Conservation (phyloP, 2,113 vertebrate species). For the Nesogale talazaci region DNA sequence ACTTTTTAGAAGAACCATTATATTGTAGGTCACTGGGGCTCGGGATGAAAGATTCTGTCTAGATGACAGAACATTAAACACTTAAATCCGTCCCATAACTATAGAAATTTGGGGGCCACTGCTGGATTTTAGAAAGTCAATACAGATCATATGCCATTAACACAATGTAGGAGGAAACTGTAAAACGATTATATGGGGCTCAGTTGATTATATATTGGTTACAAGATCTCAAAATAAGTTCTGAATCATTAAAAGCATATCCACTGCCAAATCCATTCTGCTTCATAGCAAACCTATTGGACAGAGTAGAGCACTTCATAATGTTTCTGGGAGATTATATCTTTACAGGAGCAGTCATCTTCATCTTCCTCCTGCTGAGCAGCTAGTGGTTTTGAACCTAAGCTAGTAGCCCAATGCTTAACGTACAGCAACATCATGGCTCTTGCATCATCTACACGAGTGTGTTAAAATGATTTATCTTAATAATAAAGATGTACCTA, state of each 20-base stretch:
- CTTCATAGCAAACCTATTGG: too few species aligned
- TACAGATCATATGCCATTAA: constrained; percentile 10
- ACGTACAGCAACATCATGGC: too few species aligned
- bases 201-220: background rate
- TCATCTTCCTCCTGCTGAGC: background rate
- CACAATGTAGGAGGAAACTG: background rate
- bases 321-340: too few species aligned
- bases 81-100: constrained; percentile 12
- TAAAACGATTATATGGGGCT: constrained; percentile 4
- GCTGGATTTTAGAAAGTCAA: constrained; percentile 13
- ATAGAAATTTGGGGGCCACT: background rate
- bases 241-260: background rate
- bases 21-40: background rate
- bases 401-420: too few species aligned
- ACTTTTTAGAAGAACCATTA: constrained; percentile 42
- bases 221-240: background rate
- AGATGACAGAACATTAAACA: constrained; percentile 23
- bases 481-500: too few species aligned
- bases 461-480: too few species aligned
- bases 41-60: constrained; percentile 3
- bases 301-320: too few species aligned
- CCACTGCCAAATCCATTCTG: too few species aligned
- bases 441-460: too few species aligned
- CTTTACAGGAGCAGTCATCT: too few species aligned
- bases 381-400: too few species aligned